Evolutionary conservation across 2,888 invertebrate species (phyloP).

Genomic region (Dexiosoma caninum): DNA sequence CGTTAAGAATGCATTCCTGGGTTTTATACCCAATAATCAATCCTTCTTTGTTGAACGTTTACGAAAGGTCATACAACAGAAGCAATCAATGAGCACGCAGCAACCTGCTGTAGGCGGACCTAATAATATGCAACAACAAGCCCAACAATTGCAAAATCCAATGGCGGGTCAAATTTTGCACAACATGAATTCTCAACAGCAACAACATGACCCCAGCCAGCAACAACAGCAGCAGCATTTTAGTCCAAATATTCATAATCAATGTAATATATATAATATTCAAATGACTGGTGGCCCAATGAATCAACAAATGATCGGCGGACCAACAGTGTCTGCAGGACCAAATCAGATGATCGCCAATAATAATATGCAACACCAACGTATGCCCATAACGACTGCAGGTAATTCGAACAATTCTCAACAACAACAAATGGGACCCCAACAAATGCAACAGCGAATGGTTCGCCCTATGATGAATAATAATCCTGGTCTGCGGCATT

Average conservation of each 20-base stretch:
- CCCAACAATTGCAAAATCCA: conserved; percentile 67
- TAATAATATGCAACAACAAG: conserved; percentile 69
- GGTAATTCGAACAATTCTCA: conserved; percentile 79
- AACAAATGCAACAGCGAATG: conserved; percentile 81
- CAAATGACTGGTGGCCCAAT: conserved; percentile 73
- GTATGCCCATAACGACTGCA: conserved; percentile 79
- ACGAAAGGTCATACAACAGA: conserved; percentile 86
- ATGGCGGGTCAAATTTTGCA: conserved; percentile 65
- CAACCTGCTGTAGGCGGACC: conserved; percentile 65
- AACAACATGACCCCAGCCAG: conserved; percentile 74
- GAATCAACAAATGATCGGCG: conserved; percentile 66
- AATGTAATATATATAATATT: conserved; percentile 76
- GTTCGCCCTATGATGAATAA: conserved; percentile 87
- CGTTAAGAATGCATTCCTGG: conserved; percentile 88
- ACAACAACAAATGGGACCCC: conserved; percentile 72
- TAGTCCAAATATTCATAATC: conserved; percentile 82
- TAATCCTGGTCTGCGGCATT: conserved; percentile 88
- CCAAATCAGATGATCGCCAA: conserved; percentile 66
- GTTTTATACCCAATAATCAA: conserved; percentile 92
- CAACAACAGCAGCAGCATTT: conserved; percentile 71
- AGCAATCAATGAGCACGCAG: conserved; percentile 76
- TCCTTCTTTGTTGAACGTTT: conserved; percentile 86
- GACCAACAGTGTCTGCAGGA: conserved; percentile 65
- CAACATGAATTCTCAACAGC: conserved; percentile 77
- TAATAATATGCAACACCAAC: conserved; percentile 81